phyloP scores from a whole-genome alignment of 2,113 vertebrate species.

The Petromus typicus region DNA sequence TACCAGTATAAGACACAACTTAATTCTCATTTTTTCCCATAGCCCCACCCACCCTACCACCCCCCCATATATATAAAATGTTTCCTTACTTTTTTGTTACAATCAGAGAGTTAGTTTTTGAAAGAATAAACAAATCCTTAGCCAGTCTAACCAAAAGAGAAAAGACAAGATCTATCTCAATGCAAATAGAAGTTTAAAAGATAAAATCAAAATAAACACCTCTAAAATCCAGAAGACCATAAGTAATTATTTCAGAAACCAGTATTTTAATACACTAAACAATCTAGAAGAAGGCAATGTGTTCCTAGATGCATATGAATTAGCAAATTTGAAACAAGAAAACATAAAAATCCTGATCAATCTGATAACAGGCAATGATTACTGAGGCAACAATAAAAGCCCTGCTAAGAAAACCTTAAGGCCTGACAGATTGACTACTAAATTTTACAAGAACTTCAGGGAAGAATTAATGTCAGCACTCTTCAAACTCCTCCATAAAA shows the following conservation, averaged over 20 bases:
- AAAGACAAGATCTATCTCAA: not conserved
- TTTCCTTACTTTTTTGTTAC: too few relatives aligned
- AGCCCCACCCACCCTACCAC: too few relatives aligned
- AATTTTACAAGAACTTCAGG: not conserved
- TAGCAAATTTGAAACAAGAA: not conserved
- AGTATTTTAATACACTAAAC: not conserved
- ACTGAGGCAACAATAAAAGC: not conserved
- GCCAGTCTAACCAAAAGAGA: not conserved
- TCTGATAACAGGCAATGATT: not conserved
- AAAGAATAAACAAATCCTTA: not conserved
- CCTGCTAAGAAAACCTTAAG: not conserved
- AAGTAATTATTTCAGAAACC: not conserved
- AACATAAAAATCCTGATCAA: not conserved
- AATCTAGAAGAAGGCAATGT: not conserved
- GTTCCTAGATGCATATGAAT: not conserved
- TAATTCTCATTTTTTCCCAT: too few relatives aligned
- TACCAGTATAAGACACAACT: too few relatives aligned
- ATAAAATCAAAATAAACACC: not conserved
- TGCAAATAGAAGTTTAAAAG: not conserved
- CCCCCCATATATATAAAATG: too few relatives aligned
- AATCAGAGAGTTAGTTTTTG: too few relatives aligned
- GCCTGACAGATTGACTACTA: not conserved
- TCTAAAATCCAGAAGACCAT: not conserved
- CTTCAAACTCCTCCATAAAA: not conserved
- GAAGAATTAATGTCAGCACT: not conserved